phyloP scores from a whole-genome alignment of 2,888 invertebrate genomes.

The Frankliniella intonsa region DNA sequence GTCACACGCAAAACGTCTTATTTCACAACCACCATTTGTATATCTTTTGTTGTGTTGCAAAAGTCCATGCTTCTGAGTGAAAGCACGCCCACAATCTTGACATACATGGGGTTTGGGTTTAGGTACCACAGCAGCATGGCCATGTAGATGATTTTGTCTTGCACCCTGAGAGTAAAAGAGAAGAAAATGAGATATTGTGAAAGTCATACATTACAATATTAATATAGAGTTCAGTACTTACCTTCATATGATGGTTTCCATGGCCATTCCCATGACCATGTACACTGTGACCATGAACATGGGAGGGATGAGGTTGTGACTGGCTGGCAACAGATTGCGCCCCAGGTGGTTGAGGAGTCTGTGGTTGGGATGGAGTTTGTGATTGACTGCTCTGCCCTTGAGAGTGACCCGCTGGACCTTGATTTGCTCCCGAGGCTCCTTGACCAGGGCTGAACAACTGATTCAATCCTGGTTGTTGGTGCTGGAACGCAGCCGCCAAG shows the following conservation, averaged over 20 bases:
- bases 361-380: conserved; percentile 39
- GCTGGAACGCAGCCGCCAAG: conserved; percentile 69
- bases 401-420: not conserved
- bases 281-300: not conserved
- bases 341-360: conserved; percentile 33
- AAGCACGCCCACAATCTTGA: conserved; percentile 73
- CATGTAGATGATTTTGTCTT: not conserved
- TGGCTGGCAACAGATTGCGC: not conserved
- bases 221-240: not conserved
- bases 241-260: conserved; percentile 13
- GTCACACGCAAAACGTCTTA: conserved; percentile 71
- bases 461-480: conserved; percentile 36
- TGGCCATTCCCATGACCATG: not conserved
- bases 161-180: not conserved
- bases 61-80: conserved; percentile 76
- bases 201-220: not conserved
- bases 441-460: conserved; percentile 15
- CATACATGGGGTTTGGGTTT: conserved; percentile 74
- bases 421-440: not conserved
- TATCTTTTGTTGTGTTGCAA: conserved; percentile 75
- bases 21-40: conserved; percentile 73
- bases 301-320: conserved; percentile 44
- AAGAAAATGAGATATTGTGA: not conserved
- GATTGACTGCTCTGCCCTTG: conserved; percentile 33
- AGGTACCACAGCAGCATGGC: conserved; percentile 41